phyloP scores from a whole-genome alignment of 2,797 vertebrate species.

The Sebastiscus tertius region DNA sequence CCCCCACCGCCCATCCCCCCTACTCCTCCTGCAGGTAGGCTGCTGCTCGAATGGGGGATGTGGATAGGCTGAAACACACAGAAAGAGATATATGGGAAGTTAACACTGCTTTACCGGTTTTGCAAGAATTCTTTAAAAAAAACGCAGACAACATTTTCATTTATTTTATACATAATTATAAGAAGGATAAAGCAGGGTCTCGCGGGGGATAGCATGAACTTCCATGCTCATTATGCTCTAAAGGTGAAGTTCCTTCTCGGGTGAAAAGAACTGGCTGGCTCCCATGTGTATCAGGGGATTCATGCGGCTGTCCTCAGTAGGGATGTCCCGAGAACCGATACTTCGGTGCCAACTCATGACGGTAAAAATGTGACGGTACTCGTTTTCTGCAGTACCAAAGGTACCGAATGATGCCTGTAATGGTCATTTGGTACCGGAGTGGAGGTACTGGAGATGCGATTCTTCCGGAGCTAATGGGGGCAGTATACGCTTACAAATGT shows the following conservation, averaged over 20 bases:
- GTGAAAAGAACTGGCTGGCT: not conserved
- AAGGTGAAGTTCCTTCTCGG: not conserved
- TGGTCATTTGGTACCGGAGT: no score
- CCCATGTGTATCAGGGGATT: not conserved
- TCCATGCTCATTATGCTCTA: not conserved
- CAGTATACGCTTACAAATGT: no score
- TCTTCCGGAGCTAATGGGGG: no score
- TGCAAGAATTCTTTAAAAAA: not conserved
- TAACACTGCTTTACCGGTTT: not conserved
- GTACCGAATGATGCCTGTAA: no score
- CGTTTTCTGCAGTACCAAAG: no score
- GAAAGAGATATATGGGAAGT: not conserved
- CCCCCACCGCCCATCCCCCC: conserved; percentile 62
- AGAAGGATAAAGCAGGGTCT: not conserved
- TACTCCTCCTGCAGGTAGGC: conserved; percentile 63
- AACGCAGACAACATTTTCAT: not conserved
- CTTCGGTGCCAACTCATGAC: no score
- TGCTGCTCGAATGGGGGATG: conserved; percentile 75
- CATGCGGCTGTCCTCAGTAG: not conserved
- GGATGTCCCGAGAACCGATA: no score
- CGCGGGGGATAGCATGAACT: not conserved
- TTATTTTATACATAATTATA: not conserved
- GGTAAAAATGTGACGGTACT: no score
- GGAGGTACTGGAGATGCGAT: no score
- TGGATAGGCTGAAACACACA: conserved; percentile 78